Percentiles rank a stretch among this genome's conserved stretches.
Evolutionary conservation across 2,113 vertebrate genomes (phyloP).

Genomic region (Terrapene triunguis): DNA sequence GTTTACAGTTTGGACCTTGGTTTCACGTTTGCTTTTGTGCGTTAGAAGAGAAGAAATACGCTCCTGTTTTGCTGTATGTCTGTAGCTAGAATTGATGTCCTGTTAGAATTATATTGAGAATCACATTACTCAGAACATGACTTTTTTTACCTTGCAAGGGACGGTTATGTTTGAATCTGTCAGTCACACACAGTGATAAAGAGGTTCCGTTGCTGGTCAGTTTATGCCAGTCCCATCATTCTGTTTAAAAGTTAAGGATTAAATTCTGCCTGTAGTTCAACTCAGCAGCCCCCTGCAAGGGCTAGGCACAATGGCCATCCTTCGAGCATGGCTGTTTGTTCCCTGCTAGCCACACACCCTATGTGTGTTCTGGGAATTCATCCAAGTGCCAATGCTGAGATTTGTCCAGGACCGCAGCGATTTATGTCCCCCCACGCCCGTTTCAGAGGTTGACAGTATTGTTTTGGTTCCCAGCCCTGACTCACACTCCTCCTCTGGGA

Average conservation of each 20-base stretch:
- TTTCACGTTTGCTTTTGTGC: conserved; percentile 22
- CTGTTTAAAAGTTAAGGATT: neutral
- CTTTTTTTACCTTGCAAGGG: neutral
- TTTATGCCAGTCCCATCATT: neutral
- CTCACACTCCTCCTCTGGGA: neutral
- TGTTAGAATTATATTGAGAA: neutral
- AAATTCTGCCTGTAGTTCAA: neutral
- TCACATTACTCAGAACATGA: neutral
- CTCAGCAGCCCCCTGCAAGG: neutral
- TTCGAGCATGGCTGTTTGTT: neutral
- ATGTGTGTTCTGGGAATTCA: neutral
- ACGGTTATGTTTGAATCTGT: neutral
- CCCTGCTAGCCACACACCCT: neutral
- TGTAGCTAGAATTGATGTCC: conserved; percentile 7
- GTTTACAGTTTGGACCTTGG: conserved; percentile 44
- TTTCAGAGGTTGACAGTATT: neutral
- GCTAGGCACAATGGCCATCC: neutral
- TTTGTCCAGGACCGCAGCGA: neutral
- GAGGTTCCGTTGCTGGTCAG: neutral
- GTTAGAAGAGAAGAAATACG: conserved; percentile 2
- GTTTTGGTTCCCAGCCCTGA: neutral
- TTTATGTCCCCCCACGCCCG: neutral
- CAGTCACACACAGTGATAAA: neutral
- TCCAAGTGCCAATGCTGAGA: neutral
- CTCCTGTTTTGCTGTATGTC: neutral